A percentile compares a stretch with the other conserved stretches of the same genome.
Conservation (phyloP, 2,888 invertebrate genomes). For the Ormyrus pomaceus region DNA sequence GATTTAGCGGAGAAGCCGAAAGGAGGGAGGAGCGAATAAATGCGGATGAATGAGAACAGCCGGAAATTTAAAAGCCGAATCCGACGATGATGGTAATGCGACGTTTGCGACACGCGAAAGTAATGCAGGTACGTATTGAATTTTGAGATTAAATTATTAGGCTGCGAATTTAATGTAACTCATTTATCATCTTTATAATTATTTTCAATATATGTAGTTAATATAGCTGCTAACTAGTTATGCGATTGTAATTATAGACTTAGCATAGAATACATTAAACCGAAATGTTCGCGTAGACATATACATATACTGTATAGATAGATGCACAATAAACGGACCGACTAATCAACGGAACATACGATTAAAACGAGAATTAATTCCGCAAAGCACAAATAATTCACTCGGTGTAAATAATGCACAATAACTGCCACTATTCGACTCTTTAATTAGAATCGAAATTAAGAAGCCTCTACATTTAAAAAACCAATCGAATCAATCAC, state of each 20-base stretch:
- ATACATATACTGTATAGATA: background rate
- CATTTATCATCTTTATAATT: too few relatives aligned
- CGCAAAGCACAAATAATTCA: background rate
- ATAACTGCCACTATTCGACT: too few relatives aligned
- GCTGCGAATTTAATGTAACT: too few relatives aligned
- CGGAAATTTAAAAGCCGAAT: background rate
- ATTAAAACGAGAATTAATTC: slow-evolving; percentile 1
- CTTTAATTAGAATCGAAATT: too few relatives aligned
- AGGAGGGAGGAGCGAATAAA: slow-evolving; percentile 16
- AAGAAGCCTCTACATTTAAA: too few relatives aligned
- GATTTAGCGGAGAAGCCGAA: background rate
- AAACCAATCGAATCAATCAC: too few relatives aligned
- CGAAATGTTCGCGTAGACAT: background rate
- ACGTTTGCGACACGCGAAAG: slow-evolving; percentile 61
- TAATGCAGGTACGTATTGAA: too few relatives aligned
- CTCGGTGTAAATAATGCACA: too few relatives aligned
- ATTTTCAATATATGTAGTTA: too few relatives aligned
- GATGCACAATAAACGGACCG: background rate
- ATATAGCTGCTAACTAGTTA: background rate
- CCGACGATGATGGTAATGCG: slow-evolving; percentile 58
- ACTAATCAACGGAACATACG: slow-evolving; percentile 13
- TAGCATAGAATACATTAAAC: slow-evolving; percentile 1
- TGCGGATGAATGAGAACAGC: too few relatives aligned
- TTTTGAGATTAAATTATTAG: too few relatives aligned
- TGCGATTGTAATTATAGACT: slow-evolving; percentile 2